These are phyloP conservation scores for Aproaerema taeniolella DNA, from an alignment of 2,888 invertebrate species.

Conservation along the genomic window DNA sequence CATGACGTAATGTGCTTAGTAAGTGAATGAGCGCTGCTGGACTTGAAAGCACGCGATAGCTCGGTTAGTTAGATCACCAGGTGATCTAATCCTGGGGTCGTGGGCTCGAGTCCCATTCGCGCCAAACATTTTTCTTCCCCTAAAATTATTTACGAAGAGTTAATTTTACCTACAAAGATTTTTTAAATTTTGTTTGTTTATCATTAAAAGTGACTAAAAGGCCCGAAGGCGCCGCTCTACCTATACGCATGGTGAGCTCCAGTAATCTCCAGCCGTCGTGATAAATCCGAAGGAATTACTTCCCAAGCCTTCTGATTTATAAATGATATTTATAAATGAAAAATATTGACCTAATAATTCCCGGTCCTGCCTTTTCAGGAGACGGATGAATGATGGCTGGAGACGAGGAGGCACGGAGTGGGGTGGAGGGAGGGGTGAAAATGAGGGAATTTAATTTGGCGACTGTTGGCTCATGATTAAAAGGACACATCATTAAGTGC, in stretches of 20 bases:
- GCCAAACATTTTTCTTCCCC: not conserved
- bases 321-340: not conserved
- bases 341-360: not conserved
- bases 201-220: not conserved
- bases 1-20: too few species aligned
- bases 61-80: too few species aligned
- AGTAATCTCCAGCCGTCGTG: too few species aligned
- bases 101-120: not conserved
- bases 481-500: too few species aligned
- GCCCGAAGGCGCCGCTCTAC: too few species aligned
- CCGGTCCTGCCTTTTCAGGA: not conserved
- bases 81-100: too few species aligned
- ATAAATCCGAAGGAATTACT: not conserved
- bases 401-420: not conserved
- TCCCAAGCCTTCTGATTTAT: not conserved
- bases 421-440: too few species aligned
- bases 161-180: not conserved
- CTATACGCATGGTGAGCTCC: too few species aligned
- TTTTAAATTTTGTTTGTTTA: not conserved
- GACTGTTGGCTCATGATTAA: too few species aligned
- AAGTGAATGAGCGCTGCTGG: too few species aligned
- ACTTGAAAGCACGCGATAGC: too few species aligned
- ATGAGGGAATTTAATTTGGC: not conserved
- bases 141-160: not conserved
- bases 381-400: not conserved